A percentile compares a stretch with the other conserved stretches of the same genome.
Conservation (phyloP, 2,113 vertebrate genomes). For the Corythornis vintsioides region DNA sequence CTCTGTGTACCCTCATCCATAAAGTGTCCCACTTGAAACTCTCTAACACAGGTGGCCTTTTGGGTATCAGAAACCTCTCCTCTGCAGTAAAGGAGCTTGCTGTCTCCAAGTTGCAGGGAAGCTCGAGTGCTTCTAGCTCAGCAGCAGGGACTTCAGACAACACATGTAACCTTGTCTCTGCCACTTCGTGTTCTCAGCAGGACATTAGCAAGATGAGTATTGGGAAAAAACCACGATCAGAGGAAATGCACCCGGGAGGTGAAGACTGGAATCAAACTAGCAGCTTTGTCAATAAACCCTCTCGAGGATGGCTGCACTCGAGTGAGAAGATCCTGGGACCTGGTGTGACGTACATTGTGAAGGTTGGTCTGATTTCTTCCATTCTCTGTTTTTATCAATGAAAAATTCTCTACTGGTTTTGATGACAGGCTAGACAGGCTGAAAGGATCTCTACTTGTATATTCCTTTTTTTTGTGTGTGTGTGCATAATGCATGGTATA, state of each 20-base stretch:
- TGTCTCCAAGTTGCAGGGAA: conserved; percentile 92
- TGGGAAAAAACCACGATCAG: conserved; percentile 84
- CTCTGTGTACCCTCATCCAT: conserved; percentile 95
- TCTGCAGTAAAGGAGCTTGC: conserved; percentile 97
- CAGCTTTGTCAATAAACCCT: conserved; percentile 83
- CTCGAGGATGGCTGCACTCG: conserved; percentile 88
- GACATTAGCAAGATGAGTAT: conserved; percentile 82
- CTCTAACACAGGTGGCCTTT: conserved; percentile 88
- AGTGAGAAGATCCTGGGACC: conserved; percentile 96
- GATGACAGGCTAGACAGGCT: conserved; percentile 31
- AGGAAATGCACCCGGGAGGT: conserved; percentile 78
- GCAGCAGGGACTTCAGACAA: conserved; percentile 81
- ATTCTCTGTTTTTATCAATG: conserved; percentile 73
- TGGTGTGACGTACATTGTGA: conserved; percentile 95
- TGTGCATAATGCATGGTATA: conserved; percentile 24
- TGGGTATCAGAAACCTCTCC: conserved; percentile 92
- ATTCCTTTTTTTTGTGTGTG: conserved; percentile 7
- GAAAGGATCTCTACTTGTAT: conserved; percentile 21
- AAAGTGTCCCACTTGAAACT: conserved; percentile 99
- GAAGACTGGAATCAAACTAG: conserved; percentile 85
- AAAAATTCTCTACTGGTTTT: conserved; percentile 46
- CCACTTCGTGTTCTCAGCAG: conserved; percentile 84
- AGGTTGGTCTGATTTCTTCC: conserved; percentile 85
- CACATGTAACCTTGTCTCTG: conserved; percentile 82
- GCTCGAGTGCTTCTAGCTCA: conserved; percentile 80